These are phyloP conservation scores for Phalacrocorax pelagicus DNA, from an alignment of 2,113 vertebrate species.

Conservation along the genomic window DNA sequence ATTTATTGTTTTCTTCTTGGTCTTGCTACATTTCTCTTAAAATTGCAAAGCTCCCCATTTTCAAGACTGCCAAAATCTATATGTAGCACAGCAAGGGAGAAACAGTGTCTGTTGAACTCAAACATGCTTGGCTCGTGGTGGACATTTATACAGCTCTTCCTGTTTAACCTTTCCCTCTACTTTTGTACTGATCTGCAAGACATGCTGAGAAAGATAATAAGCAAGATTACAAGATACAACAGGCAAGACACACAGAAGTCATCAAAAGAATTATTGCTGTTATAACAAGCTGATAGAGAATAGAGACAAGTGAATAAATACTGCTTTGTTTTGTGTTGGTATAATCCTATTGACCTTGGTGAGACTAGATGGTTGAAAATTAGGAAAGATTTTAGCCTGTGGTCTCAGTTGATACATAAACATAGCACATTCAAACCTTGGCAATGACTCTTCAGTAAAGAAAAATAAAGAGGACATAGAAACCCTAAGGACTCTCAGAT, in stretches of 20 bases:
- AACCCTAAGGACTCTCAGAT: neutral
- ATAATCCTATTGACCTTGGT: neutral
- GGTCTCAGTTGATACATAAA: neutral
- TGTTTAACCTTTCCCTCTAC: slow-evolving; percentile 17
- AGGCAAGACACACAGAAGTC: neutral
- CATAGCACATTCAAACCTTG: neutral
- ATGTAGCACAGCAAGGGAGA: neutral
- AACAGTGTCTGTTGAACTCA: neutral
- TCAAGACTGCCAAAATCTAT: slow-evolving; percentile 10
- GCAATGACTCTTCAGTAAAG: neutral
- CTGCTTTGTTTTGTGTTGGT: neutral
- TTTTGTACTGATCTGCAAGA: slow-evolving; percentile 2
- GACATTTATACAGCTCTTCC: neutral
- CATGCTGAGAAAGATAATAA: slow-evolving; percentile 31
- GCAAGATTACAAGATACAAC: neutral
- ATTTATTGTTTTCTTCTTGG: neutral
- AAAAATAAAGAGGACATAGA: neutral
- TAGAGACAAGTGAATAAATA: neutral
- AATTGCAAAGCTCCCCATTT: neutral
- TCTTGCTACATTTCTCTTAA: neutral
- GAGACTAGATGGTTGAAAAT: neutral
- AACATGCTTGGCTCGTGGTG: neutral
- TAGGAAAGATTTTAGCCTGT: neutral
- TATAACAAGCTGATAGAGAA: neutral
- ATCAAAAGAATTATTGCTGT: neutral